These are phyloP conservation scores for Chionoecetes opilio DNA, from an alignment of 1,140 invertebrate genomes.

Conservation along the genomic window DNA sequence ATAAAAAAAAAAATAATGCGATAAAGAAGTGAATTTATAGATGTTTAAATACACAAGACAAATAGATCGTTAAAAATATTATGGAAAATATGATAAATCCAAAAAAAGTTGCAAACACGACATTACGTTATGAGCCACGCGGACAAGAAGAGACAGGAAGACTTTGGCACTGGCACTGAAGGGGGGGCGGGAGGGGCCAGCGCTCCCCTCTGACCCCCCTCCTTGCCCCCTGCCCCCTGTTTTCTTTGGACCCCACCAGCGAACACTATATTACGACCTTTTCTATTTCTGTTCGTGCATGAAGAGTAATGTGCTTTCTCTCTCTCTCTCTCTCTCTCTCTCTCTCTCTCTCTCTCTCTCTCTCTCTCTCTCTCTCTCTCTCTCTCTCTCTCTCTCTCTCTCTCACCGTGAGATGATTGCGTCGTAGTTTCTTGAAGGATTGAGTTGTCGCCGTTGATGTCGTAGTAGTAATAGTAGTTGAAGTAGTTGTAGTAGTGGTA, in stretches of 20 bases:
- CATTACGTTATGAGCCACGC: neutral
- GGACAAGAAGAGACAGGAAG: neutral
- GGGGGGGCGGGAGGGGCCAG: neutral
- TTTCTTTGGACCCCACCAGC: neutral
- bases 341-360: conserved; percentile 27
- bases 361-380: conserved; percentile 27
- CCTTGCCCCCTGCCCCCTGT: neutral
- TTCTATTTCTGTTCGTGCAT: neutral
- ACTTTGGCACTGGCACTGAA: neutral
- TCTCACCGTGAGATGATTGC: neutral
- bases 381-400: neutral
- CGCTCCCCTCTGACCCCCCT: neutral
- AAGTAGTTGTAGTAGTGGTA: no score
- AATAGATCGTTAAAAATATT: no score
- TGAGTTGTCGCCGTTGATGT: no score
- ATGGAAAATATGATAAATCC: no score
- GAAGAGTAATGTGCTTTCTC: neutral
- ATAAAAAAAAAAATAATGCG: no score
- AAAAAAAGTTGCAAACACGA: neutral
- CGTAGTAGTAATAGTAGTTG: no score
- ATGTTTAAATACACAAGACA: no score
- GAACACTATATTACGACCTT: neutral
- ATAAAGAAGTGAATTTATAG: no score
- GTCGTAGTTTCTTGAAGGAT: no score
- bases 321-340: conserved; percentile 27